These are phyloP conservation scores for Esox masquinongy DNA, from an alignment of 2,797 vertebrate genomes.

Conservation along the genomic window DNA sequence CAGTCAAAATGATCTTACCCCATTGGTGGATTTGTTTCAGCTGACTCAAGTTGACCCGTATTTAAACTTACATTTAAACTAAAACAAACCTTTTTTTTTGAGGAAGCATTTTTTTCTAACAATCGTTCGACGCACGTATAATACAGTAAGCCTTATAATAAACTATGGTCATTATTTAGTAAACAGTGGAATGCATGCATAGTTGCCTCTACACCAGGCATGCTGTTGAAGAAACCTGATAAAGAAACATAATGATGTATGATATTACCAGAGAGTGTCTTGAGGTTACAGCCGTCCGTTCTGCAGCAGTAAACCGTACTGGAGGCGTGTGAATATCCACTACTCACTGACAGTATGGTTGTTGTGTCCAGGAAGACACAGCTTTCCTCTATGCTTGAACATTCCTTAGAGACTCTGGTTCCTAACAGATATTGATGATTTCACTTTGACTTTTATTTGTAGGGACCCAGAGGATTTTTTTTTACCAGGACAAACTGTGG, in stretches of 20 bases:
- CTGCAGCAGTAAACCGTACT: background rate
- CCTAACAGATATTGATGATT: background rate
- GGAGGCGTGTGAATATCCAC: background rate
- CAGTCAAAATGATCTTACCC: too few relatives aligned
- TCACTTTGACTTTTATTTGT: background rate
- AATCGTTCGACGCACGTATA: too few relatives aligned
- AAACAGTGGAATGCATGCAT: too few relatives aligned
- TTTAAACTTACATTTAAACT: too few relatives aligned
- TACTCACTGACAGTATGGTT: background rate
- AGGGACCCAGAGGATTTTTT: background rate
- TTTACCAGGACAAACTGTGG: background rate
- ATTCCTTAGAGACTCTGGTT: background rate
- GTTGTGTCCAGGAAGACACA: background rate
- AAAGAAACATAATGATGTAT: background rate
- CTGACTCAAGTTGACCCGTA: too few relatives aligned
- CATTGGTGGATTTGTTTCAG: too few relatives aligned
- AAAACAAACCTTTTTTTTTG: too few relatives aligned
- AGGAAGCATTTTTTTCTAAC: too few relatives aligned
- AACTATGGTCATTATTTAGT: too few relatives aligned
- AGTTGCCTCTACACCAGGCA: too few relatives aligned
- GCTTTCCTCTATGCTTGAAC: background rate
- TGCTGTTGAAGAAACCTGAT: too few relatives aligned
- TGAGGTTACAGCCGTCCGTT: background rate
- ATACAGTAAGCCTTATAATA: too few relatives aligned
- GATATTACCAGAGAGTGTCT: background rate